Evolutionary conservation across 2,113 vertebrate genomes (phyloP), one percentile per base, ranked within the genome.

Genomic region (Cyprinodon brontotheroides): DNA sequence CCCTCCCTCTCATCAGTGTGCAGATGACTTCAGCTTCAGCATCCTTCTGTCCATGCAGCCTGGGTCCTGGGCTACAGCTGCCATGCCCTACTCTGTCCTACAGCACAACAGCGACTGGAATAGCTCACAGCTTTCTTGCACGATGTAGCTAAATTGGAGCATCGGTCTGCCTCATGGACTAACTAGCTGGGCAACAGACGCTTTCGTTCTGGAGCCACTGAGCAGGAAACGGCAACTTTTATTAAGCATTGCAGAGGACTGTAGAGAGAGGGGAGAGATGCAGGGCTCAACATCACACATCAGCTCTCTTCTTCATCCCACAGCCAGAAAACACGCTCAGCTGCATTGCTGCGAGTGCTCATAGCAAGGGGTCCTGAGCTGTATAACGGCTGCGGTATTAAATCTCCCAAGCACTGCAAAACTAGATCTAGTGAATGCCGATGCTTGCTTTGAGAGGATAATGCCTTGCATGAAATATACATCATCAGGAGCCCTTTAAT

Each of bases 101-200:
- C 68, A 57, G 29, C 50, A 40, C 70, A 50, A 77, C 79, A 70
- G 72, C 83, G 78, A 74, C 39, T 75, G 69, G 79, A 82, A 82
- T 74, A 91, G 93, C 91, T 93, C 93, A 88, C 92, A 64, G 93
- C 94, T 95, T 95, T 94, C n/a, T 50, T 95, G 95, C 96, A 64
- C 79, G 80, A 39, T 81, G 95, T 94, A 95, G 95, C 94, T 89
- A 89, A 78, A 85, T 92, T 79, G 75, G 93, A 94, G 91, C 53
- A 74, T 61, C 61, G 61, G 17, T 79, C 73, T 80, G 85, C 75
- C 94, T 95, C 50, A 90, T 93, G 94, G 95, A 94, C 94, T 96
- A 94, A 94, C 94, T 96, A 94, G 94, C 95, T 94, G 93, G 95
- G 94, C 94, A 94, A 94, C 92, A 94, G 79, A 81, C 77, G 84